Conservation (phyloP, 2,113 vertebrate genomes). For the Porphyrio hochstetteri region DNA sequence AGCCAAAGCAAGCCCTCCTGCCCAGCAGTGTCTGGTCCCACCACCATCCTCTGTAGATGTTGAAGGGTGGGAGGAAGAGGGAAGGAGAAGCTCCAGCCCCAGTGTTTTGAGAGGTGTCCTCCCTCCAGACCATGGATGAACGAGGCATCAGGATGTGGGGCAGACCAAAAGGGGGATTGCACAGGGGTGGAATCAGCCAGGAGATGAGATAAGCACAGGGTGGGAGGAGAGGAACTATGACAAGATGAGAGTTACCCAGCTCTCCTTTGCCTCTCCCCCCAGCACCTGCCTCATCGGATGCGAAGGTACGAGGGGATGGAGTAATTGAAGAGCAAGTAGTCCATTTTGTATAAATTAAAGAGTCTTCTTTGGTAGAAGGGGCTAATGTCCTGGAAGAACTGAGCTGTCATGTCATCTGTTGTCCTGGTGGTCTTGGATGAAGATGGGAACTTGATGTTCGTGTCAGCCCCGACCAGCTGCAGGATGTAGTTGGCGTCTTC, state of each 20-base stretch:
- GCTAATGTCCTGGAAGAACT: slow-evolving; percentile 89
- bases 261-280: neutral
- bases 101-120: neutral
- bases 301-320: slow-evolving; percentile 86
- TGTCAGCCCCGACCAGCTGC: slow-evolving; percentile 79
- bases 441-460: slow-evolving; percentile 82
- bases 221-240: neutral
- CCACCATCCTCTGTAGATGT: neutral
- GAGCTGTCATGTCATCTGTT: slow-evolving; percentile 79
- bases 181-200: neutral
- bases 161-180: neutral
- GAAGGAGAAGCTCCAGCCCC: neutral
- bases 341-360: slow-evolving; percentile 94
- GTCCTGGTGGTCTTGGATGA: slow-evolving; percentile 82
- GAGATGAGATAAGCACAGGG: neutral
- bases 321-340: slow-evolving; percentile 97
- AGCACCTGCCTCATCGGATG: slow-evolving; percentile 68
- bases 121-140: neutral
- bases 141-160: neutral
- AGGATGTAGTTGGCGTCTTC: slow-evolving; percentile 91
- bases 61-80: neutral
- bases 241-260: slow-evolving; percentile 17
- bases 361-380: slow-evolving; percentile 92
- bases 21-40: neutral
- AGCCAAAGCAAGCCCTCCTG: neutral